phyloP scores from a whole-genome alignment of 2,797 vertebrate species.

The Alosa sapidissima region DNA sequence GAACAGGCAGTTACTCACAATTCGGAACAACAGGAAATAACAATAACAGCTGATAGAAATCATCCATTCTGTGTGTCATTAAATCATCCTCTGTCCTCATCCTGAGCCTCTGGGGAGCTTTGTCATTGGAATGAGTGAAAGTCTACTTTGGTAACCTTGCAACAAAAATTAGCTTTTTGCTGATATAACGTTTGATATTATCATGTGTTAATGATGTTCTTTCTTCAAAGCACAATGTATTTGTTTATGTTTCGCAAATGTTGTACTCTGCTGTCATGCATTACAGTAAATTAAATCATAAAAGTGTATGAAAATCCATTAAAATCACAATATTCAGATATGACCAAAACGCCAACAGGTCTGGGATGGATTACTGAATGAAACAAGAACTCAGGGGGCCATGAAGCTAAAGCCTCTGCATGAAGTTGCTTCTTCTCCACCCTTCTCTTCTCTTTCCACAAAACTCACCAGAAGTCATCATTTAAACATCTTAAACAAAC shows the following conservation, averaged over 20 bases:
- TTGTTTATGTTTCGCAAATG: not conserved
- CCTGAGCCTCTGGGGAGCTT: not conserved
- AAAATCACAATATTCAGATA: too few relatives aligned
- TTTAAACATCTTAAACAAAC: too few relatives aligned
- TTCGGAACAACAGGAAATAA: constrained; percentile 19
- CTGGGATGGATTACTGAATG: too few relatives aligned
- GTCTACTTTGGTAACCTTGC: not conserved
- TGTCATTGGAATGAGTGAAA: not conserved
- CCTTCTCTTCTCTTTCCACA: too few relatives aligned
- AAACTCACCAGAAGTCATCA: too few relatives aligned
- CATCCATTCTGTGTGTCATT: constrained; percentile 16
- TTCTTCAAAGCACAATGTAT: not conserved
- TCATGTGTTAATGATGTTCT: too few relatives aligned
- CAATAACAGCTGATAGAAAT: constrained; percentile 31
- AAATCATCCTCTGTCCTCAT: not conserved
- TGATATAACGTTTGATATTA: not conserved
- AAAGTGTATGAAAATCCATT: too few relatives aligned
- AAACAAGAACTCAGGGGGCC: too few relatives aligned
- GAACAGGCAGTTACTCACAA: constrained; percentile 18
- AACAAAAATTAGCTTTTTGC: not conserved
- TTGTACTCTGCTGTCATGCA: not conserved
- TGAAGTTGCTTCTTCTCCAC: too few relatives aligned
- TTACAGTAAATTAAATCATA: not conserved
- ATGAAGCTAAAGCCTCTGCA: too few relatives aligned
- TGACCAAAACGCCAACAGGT: too few relatives aligned